Percentiles rank a stretch among this genome's conserved stretches.
phyloP scores from a whole-genome alignment of 2,113 vertebrate genomes.

The Heloderma charlesbogerti region DNA sequence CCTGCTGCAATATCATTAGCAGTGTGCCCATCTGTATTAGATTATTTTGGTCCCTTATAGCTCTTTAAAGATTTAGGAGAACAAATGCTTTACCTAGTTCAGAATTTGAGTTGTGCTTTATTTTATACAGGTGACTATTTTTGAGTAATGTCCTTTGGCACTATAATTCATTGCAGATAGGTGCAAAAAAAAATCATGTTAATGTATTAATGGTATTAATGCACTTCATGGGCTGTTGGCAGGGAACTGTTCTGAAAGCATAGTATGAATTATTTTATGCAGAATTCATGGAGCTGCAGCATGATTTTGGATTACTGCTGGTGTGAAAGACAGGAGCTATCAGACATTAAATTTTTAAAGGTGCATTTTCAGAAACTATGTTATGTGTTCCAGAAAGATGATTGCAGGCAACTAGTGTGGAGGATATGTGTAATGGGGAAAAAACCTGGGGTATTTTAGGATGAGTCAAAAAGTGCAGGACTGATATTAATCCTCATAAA shows the following conservation, averaged over 20 bases:
- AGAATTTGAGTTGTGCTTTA: neutral
- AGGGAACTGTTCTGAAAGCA: slow-evolving; percentile 46
- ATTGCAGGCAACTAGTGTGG: slow-evolving; percentile 48
- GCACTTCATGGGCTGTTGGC: slow-evolving; percentile 9
- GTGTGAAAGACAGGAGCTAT: slow-evolving; percentile 57
- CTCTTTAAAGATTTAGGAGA: slow-evolving; percentile 3
- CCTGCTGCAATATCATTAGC: slow-evolving; percentile 16
- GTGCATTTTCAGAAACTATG: slow-evolving; percentile 57
- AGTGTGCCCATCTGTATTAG: neutral
- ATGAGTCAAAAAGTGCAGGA: slow-evolving; percentile 57
- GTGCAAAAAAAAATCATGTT: neutral
- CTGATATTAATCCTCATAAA: slow-evolving; percentile 69
- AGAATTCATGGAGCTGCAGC: slow-evolving; percentile 35
- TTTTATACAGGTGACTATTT: slow-evolving; percentile 20
- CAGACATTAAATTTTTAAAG: slow-evolving; percentile 67
- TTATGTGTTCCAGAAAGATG: slow-evolving; percentile 62
- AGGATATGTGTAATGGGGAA: slow-evolving; percentile 48
- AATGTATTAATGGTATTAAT: slow-evolving; percentile 31
- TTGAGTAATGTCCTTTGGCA: neutral
- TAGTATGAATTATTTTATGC: slow-evolving; percentile 27
- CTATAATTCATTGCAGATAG: slow-evolving; percentile 31
- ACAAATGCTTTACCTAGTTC: neutral
- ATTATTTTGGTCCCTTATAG: slow-evolving; percentile 26
- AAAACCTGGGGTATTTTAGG: slow-evolving; percentile 50
- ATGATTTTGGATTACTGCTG: slow-evolving; percentile 46